Base-by-base conservation (phyloP, 2,797 vertebrate genomes). In the Cyprinella venusta region DNA sequence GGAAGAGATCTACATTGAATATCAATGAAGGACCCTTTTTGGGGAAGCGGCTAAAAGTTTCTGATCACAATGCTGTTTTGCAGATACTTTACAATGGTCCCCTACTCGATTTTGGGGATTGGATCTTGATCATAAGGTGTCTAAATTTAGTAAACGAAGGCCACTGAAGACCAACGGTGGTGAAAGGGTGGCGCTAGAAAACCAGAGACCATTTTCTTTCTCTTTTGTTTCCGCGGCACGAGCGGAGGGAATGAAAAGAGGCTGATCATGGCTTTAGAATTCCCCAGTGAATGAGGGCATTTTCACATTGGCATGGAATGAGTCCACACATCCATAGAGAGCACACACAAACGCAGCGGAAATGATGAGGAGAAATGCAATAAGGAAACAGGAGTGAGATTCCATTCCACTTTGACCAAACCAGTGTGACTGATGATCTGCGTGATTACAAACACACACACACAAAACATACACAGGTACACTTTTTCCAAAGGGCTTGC, bases 261-360 rank as follows among this genome's bases (percentile, higher is more conserved):
- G 18, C 68, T 77, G 70, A 71, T 76, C 75, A 56, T 42, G 67
- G 75, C 79, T 85, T 87, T 75, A 77, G 84, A 84, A 77, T 74
- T 80, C 67, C 81, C 72, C 18, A 68, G 52, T 81, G 84, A 84
- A 71, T 76, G 81, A 71, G 81, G 67, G 78, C 59, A 79, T 87
- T 86, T 84, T 40, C 40, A 81, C 69, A 76, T 80, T 78, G 69
- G 81, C 77, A 80, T 48, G 75, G 64, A 80, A 86, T 63, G 67
- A 74, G 19, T 74, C 36, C 54, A 68, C 82, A 78, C 74, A 81
- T 59, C 78, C 48, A 68, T 65, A 36, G 76, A 45, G n/a, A 82
- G 63, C 33, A 42, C 67, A 45, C 30, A n/a, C 64, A 56, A 52
- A 59, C 12, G 12, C 19, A 50, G 24, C 10, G 36, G 59, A 61